Base-by-base conservation (phyloP, 1,140 invertebrate genomes). In the Galleria mellonella region DNA sequence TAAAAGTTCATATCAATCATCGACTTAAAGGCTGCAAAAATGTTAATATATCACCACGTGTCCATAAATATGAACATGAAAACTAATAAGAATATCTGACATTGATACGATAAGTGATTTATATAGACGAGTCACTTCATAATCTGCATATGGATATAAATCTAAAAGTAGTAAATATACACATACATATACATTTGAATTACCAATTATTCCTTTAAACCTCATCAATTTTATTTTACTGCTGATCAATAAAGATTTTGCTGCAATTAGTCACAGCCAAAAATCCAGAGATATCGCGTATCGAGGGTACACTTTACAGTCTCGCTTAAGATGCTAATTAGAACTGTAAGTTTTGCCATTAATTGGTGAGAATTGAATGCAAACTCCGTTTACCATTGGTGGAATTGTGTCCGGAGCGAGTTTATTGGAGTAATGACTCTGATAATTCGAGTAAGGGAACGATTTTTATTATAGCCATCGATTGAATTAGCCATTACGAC, bases 261-360 rank as follows among this genome's bases (percentile, higher is more conserved):
- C 36, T 66, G 63, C 60, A 71, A 75, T 79, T 75, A 73, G 66
- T 71, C 53, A 71, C 65, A 59, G 52, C 40, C 43, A 36, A 46
- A 59, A 56, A 54, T 68, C 53, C 58, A 62, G 56, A 58, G 60
- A 60, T 54, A 63, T 60, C 43, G 48, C 54, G 52, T 62, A 44
- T 43, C 44, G 32, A 14, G 14, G 38, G 45, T 51, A 53, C 41
- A 49, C 56, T 65, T 62, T 68, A 65, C 52, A 54, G 41, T 59
- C 44, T 36, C 37, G 42, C 58, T 55, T 57, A 62, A 52, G 33
- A 40, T 50, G 42, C 55, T 63, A 63, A 72, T 76, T 73, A 64
- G 48, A 59, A 48, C 49, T 70, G 68, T 57, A 62, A 47, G 49
- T 58, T 52, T 66, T 61, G 52, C 42, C 41, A 44, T 23, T 3